Base-by-base conservation (phyloP, 1,140 invertebrate genomes). In the Drosophila bipectinata region DNA sequence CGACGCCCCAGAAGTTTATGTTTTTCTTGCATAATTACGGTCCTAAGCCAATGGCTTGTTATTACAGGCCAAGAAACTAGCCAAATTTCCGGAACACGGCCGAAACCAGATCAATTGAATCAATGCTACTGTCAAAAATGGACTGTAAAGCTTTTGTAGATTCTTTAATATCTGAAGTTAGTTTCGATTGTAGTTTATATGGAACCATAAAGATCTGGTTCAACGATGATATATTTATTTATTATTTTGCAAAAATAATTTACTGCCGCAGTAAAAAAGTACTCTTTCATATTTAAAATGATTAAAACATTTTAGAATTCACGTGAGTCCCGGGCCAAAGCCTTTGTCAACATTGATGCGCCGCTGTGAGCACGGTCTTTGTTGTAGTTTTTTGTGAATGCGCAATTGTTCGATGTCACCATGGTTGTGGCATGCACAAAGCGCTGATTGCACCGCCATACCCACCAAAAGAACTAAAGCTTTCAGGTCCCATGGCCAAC, bases 401-500 rank as follows among this genome's bases (percentile, higher is more conserved):
- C 47, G 47, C 54, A 57, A 74, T 75, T 76, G 56, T 60, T 72
- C 73, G 47, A 44, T 64, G 72, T 74, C 72, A 45, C 56, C 62
- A 53, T 67, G 61, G 62, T 68, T 67, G 73, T 75, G 72, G 62
- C 63, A 71, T 62, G 54, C 61, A 85, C 77, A 84, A 84, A 85
- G 77, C 81, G 68, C 64, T 80, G 81, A 84, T 80, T 77, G 81
- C 63, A 63, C n/a, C 39, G 30, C 60, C 41, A n/a, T 7, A 3
- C 59, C 59, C 32, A 55, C 48, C 8, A 44, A 18, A 14, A 37
- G 34, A 37, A 49, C 59, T 48, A 58, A 74, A 52, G 52, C 72
- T 66, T 67, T 56, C 58, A 63, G 41, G n/a, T 37, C 41, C 28
- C 28, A 18, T 26, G 34, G 18, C 18, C 32, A 37, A 45, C 52